phyloP scores from a whole-genome alignment of 1,140 invertebrate species.

The Laodelphax striatellus region DNA sequence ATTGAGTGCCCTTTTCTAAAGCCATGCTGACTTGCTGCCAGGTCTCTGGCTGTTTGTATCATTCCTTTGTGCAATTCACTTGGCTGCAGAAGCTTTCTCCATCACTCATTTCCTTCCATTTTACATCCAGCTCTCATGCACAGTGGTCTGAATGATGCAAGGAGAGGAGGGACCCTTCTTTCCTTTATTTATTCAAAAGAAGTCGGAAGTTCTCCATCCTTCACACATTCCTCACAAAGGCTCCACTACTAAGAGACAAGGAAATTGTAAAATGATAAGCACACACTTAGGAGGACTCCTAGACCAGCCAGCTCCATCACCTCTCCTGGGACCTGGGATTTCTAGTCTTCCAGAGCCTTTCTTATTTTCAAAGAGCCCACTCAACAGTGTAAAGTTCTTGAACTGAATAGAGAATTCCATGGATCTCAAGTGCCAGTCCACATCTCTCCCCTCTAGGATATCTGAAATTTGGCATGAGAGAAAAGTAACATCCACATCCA shows the following conservation, averaged over 20 bases:
- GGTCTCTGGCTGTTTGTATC: background rate
- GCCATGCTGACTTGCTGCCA: constrained; percentile 17
- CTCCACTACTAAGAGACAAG: constrained; percentile 8
- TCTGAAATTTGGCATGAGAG: background rate
- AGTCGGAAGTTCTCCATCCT: constrained; percentile 15
- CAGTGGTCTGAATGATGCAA: constrained; percentile 19
- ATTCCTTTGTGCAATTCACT: constrained; percentile 7
- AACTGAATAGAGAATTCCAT: background rate
- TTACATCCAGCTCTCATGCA: constrained; percentile 23
- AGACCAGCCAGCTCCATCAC: background rate
- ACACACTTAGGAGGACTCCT: background rate
- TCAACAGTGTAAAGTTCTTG: background rate
- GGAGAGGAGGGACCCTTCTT: background rate
- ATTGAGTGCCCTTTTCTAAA: constrained; percentile 20
- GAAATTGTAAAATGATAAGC: constrained; percentile 7
- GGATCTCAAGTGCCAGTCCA: too few relatives aligned
- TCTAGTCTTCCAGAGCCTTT: background rate
- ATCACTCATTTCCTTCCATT: constrained; percentile 21
- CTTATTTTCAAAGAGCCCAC: background rate
- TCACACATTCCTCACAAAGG: constrained; percentile 11
- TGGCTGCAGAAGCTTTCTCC: constrained; percentile 18
- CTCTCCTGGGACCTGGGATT: background rate
- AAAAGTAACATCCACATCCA: background rate
- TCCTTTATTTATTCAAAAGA: constrained; percentile 13
- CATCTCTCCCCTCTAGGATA: background rate